Evolutionary conservation across 1,140 invertebrate species (phyloP), one percentile per base, ranked within the genome.

Genomic region (Heterodera schachtii): DNA sequence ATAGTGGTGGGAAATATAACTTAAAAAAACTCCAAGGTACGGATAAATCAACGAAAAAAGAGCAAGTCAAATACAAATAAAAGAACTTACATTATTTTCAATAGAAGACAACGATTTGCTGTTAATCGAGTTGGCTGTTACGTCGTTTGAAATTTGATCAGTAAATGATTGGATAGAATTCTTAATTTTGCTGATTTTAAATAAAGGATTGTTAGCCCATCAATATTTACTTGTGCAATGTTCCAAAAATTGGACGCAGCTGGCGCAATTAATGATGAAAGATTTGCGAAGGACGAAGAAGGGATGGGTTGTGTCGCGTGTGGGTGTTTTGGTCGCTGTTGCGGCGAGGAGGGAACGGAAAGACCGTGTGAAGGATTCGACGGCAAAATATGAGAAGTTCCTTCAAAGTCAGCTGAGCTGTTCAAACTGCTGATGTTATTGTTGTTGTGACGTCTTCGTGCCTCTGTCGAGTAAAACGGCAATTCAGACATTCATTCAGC

Each of bases 81-180:
- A 43, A 43, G 13, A 44, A 41, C n/a, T 43, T 75, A 16, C 13
- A 57, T 75, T 75, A 75, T 60, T 75, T 19, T 46, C 47, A 75
- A 52, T 16, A n/a, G 46, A 21, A 19, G 16, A 41, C 16, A 16
- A 21, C 31, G 46, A 16, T 44, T 31, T 1, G 64, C 19, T 31
- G 31, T 31, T 13, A 31, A 44, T 13, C 44, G 57, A 64, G 19
- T 79, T 76, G 47, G 79, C 16, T 16, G 70, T 19, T 9, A 66
- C 80, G 57, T 80, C 70, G 79, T 80, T 13, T 21, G 79, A 47
- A 49, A 75, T 80, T 41, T 80, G 79, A 1, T 73, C 79, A 13
- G 83, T 77, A 66, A 84, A 80, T 8, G 82, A 78, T 73, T 82
- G 83, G 41, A 85, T 77, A 7, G 83, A 85, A n/a, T 49, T 86